A percentile compares a stretch with the other conserved stretches of the same genome.
phyloP scores from a whole-genome alignment of 2,797 vertebrate genomes.

The Hippoglossus hippoglossus region DNA sequence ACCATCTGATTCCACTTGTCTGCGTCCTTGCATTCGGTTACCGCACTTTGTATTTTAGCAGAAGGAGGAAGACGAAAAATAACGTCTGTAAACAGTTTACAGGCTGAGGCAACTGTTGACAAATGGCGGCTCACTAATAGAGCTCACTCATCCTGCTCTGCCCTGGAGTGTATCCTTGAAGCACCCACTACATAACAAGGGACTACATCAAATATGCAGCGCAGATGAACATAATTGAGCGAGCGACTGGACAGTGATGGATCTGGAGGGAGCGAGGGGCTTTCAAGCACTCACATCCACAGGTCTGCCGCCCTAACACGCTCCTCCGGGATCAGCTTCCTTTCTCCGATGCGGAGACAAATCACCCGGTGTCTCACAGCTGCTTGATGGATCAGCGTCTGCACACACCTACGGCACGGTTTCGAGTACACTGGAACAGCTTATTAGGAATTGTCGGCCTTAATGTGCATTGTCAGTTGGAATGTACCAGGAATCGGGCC shows the following conservation, averaged over 20 bases:
- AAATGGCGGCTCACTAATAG: conserved; percentile 42
- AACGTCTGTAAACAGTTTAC: conserved; percentile 10
- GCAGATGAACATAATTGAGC: conserved; percentile 59
- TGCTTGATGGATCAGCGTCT: conserved; percentile 34
- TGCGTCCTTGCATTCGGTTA: too few relatives aligned
- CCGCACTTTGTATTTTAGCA: too few relatives aligned
- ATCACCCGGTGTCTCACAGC: conserved; percentile 27
- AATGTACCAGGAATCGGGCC: conserved; percentile 55
- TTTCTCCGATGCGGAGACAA: conserved; percentile 20
- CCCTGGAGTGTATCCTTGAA: conserved; percentile 38
- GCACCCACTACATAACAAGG: conserved; percentile 51
- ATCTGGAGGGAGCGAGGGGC: conserved; percentile 46
- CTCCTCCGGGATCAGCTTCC: conserved; percentile 40
- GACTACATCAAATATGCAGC: conserved; percentile 56
- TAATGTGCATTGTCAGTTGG: conserved; percentile 60
- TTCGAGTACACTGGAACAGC: conserved; percentile 15
- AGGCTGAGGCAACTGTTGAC: conserved; percentile 18
- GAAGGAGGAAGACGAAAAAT: neutral
- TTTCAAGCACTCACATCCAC: conserved; percentile 59
- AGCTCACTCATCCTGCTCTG: conserved; percentile 26
- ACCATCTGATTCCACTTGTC: too few relatives aligned
- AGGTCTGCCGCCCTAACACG: conserved; percentile 40
- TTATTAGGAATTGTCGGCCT: conserved; percentile 21
- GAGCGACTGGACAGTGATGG: conserved; percentile 47
- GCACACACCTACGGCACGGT: conserved; percentile 5